Base-by-base conservation (phyloP, 1,140 invertebrate genomes). In the Panonychus citri region DNA sequence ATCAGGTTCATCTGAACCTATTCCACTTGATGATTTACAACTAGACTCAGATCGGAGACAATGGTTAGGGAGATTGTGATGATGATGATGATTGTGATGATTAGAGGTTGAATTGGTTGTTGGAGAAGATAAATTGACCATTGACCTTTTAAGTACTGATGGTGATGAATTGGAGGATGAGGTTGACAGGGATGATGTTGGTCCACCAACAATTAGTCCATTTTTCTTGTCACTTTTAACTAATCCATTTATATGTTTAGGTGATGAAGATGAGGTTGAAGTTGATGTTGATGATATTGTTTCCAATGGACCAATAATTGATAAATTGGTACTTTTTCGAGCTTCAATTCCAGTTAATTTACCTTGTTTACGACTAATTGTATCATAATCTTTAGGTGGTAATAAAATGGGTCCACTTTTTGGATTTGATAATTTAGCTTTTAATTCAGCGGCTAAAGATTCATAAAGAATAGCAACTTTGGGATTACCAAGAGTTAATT, bases 351-450 rank as follows among this genome's bases (percentile, higher is more conserved):
- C 81, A 30, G 17, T 58, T 15, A 70, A 56, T 46, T 71, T 86
- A 1, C 85, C 85, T 56, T 83, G 82, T 57, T 81, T 80, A 55
- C 85, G 72, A 63, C 85, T 82, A 7, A 72, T 65, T 8, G 70
- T 73, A 59, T 94, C 89, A 69, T 94, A 95, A 69, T 94, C 90
- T 43, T 85, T 77, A 0, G 89, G 88, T 1, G 90, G 89, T 53
- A 89, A 66, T 30, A 94, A 73, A 42, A 94, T 76, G 1, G 88
- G 87, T 0, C 67, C 69, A 5, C 68, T 64, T 54, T 77, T 76
- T 63, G 73, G 65, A 57, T 73, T 70, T 28, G 67, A 78, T 60
- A 94, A 71, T 67, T 91, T 88, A 59, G 82, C 82, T 60, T 85
- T 76, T 42, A 94, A 70, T 66, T 95, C 90, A 0, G 85, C 86